Evolutionary conservation across 2,888 invertebrate species (phyloP).

Genomic region (Nebria brevicollis): DNA sequence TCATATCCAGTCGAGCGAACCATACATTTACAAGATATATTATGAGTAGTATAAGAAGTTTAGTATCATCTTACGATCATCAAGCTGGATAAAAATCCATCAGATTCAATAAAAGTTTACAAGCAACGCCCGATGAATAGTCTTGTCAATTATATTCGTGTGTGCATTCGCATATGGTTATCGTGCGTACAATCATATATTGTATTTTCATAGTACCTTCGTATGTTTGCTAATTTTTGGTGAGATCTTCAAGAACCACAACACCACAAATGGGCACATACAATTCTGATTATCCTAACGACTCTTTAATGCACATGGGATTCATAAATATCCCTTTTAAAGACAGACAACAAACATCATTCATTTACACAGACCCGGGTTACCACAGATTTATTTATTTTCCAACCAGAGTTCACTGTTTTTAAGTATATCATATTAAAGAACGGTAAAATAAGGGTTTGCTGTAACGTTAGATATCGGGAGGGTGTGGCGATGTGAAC

Average conservation of each 20-base stretch:
- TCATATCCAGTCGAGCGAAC: not conserved
- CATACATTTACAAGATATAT: slow-evolving; percentile 1
- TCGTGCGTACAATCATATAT: not conserved
- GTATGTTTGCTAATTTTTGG: not conserved
- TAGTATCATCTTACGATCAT: not conserved
- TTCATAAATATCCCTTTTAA: slow-evolving; percentile 19
- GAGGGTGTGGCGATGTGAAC: not conserved
- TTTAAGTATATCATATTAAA: too few species aligned
- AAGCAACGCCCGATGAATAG: not conserved
- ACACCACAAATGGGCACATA: not conserved
- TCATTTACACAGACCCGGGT: not conserved
- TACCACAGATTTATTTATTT: not conserved
- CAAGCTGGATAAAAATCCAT: not conserved
- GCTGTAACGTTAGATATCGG: not conserved
- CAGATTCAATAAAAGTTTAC: not conserved
- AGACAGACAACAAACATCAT: not conserved
- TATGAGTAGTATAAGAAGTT: not conserved
- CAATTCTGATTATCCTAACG: slow-evolving; percentile 14
- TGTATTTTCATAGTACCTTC: not conserved
- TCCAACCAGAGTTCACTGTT: too few species aligned
- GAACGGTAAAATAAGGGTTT: not conserved
- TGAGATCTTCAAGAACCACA: not conserved
- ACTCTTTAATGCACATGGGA: slow-evolving; percentile 8
- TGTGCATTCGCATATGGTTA: not conserved
- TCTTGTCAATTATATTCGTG: not conserved